phyloP scores from a whole-genome alignment of 1,140 invertebrate species.

The Paraescarpia echinospica region DNA sequence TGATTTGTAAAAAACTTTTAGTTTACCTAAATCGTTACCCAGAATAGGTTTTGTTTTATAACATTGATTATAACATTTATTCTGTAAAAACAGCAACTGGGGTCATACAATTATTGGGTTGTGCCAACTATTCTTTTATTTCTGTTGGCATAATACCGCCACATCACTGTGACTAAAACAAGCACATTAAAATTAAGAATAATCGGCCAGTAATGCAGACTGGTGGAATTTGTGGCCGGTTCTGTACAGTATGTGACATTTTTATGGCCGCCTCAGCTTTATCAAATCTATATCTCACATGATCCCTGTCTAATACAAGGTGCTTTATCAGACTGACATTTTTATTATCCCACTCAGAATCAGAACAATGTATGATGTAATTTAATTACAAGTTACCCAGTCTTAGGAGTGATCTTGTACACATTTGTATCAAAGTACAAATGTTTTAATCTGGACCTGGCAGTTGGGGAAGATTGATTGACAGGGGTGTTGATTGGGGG shows the following conservation, averaged over 20 bases:
- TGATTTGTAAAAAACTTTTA: background rate
- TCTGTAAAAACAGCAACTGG: background rate
- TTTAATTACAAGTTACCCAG: background rate
- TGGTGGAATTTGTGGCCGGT: background rate
- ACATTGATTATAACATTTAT: background rate
- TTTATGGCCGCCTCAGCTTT: background rate
- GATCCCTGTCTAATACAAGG: background rate
- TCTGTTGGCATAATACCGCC: no score
- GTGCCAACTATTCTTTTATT: no score
- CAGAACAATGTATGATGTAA: background rate
- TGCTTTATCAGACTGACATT: background rate
- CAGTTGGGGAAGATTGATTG: background rate
- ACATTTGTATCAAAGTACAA: background rate
- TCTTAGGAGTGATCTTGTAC: background rate
- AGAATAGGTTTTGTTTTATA: background rate
- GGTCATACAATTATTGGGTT: background rate
- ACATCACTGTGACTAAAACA: no score
- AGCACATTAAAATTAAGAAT: no score
- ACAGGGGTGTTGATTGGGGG: background rate
- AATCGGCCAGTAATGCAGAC: background rate
- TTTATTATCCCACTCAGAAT: background rate
- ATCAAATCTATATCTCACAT: background rate
- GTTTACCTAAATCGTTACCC: no score
- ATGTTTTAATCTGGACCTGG: background rate
- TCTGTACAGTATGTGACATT: background rate